Percentiles rank a stretch among this genome's conserved stretches.
phyloP scores from a whole-genome alignment of 2,113 vertebrate species.

The Fulica atra region DNA sequence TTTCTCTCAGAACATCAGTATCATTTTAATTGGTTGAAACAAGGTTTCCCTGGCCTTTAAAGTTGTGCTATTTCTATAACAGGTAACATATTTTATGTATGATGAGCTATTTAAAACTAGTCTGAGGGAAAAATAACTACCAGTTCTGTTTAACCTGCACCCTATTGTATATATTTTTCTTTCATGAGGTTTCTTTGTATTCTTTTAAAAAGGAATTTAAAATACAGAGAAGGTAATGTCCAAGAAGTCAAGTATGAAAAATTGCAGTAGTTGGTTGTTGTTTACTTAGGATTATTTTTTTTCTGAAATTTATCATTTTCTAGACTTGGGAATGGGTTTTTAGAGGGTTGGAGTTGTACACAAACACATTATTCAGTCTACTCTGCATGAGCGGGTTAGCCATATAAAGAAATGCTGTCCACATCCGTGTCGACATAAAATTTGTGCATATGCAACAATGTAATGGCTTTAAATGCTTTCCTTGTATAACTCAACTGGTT shows the following conservation, averaged over 20 bases:
- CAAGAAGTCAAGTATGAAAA: not conserved
- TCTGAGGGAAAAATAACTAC: not conserved
- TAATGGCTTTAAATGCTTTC: constrained; percentile 22
- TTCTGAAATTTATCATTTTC: not conserved
- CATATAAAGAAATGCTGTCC: not conserved
- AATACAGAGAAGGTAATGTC: not conserved
- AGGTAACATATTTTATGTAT: not conserved
- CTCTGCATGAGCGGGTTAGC: not conserved
- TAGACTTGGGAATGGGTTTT: not conserved
- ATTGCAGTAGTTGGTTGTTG: not conserved
- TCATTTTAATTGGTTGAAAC: not conserved
- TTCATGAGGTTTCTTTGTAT: not conserved
- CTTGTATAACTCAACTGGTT: not conserved
- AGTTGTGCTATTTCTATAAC: not conserved
- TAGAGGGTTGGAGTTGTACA: not conserved
- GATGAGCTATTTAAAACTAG: not conserved
- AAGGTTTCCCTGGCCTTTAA: not conserved
- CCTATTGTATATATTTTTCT: not conserved
- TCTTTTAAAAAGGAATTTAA: not conserved
- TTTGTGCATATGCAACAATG: not conserved
- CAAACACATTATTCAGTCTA: not conserved
- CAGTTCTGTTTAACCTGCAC: not conserved
- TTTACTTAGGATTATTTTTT: not conserved
- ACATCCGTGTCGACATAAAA: not conserved
- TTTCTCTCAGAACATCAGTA: not conserved